Conservation (phyloP, 2,113 vertebrate species). For the Tetrax tetrax region DNA sequence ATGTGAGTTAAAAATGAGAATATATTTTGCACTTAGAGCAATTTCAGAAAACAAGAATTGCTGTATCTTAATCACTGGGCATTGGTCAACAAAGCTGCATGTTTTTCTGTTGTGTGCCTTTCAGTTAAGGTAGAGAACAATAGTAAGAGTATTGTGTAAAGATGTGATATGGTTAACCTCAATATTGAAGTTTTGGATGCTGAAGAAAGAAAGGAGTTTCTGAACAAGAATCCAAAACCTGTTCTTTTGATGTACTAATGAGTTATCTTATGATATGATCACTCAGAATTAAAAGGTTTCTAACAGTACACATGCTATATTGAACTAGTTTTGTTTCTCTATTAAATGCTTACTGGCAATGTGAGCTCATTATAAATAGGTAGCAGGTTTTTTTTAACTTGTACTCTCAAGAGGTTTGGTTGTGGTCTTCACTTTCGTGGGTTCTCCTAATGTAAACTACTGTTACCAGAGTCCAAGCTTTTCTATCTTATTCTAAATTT, state of each 20-base stretch:
- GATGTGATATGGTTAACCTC: not conserved
- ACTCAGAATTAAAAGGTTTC: not conserved
- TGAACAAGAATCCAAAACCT: not conserved
- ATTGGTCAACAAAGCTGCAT: not conserved
- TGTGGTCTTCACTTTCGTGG: not conserved
- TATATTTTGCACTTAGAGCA: not conserved
- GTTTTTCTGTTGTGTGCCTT: not conserved
- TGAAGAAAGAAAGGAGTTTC: not conserved
- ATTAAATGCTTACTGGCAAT: not conserved
- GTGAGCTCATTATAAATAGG: not conserved
- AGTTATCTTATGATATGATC: not conserved
- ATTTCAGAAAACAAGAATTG: not conserved
- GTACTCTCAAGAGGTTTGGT: not conserved
- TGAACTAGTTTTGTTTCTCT: not conserved
- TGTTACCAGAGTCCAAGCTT: not conserved
- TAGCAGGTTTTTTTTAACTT: not conserved
- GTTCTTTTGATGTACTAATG: not conserved
- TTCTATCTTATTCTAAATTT: not conserved
- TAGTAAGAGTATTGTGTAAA: not conserved
- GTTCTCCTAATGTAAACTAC: not conserved
- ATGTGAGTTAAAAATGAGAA: not conserved
- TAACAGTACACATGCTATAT: not conserved
- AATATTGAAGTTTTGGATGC: not conserved
- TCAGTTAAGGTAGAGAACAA: not conserved
- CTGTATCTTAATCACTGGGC: not conserved